A percentile compares a stretch with the other conserved stretches of the same genome.
phyloP scores from a whole-genome alignment of 2,113 vertebrate species.

The Coturnix japonica region DNA sequence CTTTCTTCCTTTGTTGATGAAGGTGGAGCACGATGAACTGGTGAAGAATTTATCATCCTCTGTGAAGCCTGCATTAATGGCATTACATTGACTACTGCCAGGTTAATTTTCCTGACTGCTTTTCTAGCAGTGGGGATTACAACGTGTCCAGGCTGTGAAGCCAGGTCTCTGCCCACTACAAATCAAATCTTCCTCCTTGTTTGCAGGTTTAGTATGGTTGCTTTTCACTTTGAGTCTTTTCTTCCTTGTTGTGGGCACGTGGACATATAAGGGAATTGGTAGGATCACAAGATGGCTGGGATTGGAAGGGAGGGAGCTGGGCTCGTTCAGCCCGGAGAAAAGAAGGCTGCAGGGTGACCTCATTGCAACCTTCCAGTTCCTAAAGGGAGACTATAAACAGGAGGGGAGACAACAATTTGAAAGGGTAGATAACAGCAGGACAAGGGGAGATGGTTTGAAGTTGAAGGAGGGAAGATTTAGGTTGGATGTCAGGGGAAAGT shows the following conservation, averaged over 20 bases:
- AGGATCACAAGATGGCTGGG: neutral
- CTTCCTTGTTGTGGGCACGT: neutral
- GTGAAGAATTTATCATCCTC: neutral
- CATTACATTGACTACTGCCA: rapidly evolving
- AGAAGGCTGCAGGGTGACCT: too few species aligned
- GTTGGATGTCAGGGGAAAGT: too few species aligned
- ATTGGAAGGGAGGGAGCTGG: neutral
- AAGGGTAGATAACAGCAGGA: too few species aligned
- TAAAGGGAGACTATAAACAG: too few species aligned
- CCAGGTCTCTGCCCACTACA: neutral
- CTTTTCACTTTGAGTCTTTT: neutral
- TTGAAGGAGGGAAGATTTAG: too few species aligned
- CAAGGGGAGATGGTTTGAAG: too few species aligned
- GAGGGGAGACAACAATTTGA: too few species aligned
- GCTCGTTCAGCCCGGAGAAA: too few species aligned
- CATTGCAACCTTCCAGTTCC: too few species aligned
- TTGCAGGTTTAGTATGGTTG: neutral
- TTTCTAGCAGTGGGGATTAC: neutral
- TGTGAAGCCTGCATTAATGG: neutral
- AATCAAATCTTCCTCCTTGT: neutral
- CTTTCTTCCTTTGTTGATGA: neutral
- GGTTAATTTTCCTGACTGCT: neutral
- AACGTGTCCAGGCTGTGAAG: neutral
- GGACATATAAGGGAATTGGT: neutral
- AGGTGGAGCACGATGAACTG: neutral